These are phyloP conservation scores for Epinephelus cyanopodus DNA, from an alignment of 2,113 vertebrate genomes.

Conservation along the genomic window DNA sequence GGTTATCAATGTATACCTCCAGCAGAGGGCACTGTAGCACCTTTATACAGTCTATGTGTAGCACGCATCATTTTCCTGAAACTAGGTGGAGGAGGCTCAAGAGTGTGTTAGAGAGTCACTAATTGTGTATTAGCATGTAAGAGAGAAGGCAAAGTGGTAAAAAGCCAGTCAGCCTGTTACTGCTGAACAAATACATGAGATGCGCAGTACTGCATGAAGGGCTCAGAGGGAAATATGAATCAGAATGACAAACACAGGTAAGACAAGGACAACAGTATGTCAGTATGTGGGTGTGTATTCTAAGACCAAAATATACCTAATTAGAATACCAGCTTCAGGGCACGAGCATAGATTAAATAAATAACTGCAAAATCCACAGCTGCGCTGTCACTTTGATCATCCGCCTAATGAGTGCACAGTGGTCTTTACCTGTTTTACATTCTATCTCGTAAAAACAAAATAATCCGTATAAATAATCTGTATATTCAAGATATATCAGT, in stretches of 20 bases:
- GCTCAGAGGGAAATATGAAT: background rate
- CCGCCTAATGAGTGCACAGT: background rate
- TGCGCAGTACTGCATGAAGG: background rate
- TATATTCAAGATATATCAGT: too few relatives aligned
- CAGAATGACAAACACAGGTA: background rate
- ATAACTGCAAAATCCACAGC: background rate
- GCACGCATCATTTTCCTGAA: background rate
- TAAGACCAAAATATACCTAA: background rate
- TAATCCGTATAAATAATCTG: too few relatives aligned
- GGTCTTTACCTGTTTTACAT: background rate
- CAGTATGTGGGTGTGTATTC: background rate
- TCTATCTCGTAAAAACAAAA: background rate
- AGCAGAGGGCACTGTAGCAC: slow-evolving; percentile 57
- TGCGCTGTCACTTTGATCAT: background rate
- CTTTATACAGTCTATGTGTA: too few relatives aligned
- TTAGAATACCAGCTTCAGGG: background rate
- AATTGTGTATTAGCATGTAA: background rate
- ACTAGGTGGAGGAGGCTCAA: background rate
- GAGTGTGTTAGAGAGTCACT: background rate
- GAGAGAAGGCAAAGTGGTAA: slow-evolving; percentile 3
- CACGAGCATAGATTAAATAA: background rate
- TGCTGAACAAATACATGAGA: background rate
- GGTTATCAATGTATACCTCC: slow-evolving; percentile 1
- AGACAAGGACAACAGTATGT: background rate
- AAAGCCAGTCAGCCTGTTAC: background rate